Conservation (phyloP, 2,797 vertebrate species). For the Euphonia xanthogaster region DNA sequence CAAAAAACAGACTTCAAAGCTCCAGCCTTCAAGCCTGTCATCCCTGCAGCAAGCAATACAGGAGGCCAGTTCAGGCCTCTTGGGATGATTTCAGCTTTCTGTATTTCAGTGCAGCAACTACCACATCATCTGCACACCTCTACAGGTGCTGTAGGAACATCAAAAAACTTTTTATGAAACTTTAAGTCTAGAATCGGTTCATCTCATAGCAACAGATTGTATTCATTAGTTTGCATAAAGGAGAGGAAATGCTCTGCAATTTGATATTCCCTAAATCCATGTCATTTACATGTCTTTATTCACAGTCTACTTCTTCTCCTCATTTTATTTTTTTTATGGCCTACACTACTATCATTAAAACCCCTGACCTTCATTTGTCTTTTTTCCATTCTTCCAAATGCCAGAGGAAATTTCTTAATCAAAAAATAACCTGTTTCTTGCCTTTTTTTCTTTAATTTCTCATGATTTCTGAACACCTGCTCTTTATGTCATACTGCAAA, state of each 20-base stretch:
- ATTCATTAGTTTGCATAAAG: neutral
- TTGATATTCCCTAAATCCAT: neutral
- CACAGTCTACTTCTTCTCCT: neutral
- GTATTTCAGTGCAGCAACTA: neutral
- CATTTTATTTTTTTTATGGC: neutral
- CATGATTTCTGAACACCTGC: slow-evolving; percentile 54
- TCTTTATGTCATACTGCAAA: slow-evolving; percentile 47
- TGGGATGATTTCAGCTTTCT: neutral
- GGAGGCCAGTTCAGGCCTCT: neutral
- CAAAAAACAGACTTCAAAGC: neutral
- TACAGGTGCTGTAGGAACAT: neutral
- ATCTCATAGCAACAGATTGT: neutral
- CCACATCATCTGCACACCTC: accelerated
- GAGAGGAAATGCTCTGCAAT: neutral
- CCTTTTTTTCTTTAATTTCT: neutral
- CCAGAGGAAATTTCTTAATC: neutral
- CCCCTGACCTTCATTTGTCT: neutral
- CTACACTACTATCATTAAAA: neutral
- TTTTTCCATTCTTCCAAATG: neutral
- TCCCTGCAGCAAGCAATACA: accelerated
- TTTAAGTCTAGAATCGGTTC: neutral
- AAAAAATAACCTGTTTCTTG: slow-evolving; percentile 28
- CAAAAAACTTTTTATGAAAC: neutral
- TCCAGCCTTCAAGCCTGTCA: neutral
- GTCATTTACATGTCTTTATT: neutral